Base-by-base conservation (phyloP, 2,888 invertebrate species). In the Zygothrica quintamaculata region DNA sequence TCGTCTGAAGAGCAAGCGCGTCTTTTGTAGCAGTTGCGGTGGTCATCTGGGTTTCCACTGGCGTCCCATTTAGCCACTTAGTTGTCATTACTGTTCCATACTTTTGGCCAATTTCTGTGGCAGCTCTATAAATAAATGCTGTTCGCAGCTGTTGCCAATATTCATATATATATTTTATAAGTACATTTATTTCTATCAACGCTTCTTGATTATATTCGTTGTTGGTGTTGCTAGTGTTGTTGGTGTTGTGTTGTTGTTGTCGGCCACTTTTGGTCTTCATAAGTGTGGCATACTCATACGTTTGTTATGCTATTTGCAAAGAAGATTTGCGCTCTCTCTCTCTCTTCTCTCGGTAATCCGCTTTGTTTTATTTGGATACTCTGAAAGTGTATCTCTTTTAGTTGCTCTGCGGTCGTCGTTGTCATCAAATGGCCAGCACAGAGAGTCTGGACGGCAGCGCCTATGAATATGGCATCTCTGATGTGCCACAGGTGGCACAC, bases 21-120 rank as follows among this genome's bases (percentile, higher is more conserved):
- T 89, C 65, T 90, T 90, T 61, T 90, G 90, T 82, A 87, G 86
- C 65, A 88, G 86, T 55, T 90, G 90, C 64, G 90, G 90, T 25
- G 90, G 90, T 2, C 89, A 90, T 51, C 71, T 90, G 84, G 89
- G 90, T 46, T 89, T 86, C 76, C 89, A 87, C 67, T 78, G 81
- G 74, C 87, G 89, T 29, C 88, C 88, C 51, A 75, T 75, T 42
- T 88, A 80, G 46, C 11, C 52, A 75, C 74, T 42, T 88, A 80
- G 46, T 13, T 33, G 4, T 13, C 36, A 18, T 51, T 48, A 33
- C 34, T 39, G 25, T 57, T 53, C 26, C 29, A 37, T 11, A 57
- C 25, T 40, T 36, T 22, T 15, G 29, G 13, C 12, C 48, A 37
- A 51, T 55, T 72, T 11, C 43, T 58, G 48, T 47, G 16, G 46